Percentiles rank a stretch among this genome's conserved stretches.
Conservation (phyloP, 2,888 invertebrate species). For the Volucella zonaria region DNA sequence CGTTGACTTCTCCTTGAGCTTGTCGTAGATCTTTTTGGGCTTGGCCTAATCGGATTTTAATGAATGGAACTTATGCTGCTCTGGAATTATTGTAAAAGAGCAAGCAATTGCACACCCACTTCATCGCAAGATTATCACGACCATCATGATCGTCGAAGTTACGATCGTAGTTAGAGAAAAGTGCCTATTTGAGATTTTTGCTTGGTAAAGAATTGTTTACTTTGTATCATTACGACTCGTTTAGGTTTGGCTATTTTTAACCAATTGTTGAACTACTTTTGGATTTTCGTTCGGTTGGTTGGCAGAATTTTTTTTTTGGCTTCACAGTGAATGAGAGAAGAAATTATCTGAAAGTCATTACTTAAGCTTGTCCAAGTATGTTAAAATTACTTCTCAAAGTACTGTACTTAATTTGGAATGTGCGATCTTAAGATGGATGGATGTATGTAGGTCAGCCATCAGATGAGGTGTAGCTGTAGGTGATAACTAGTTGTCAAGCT, state of each 20-base stretch:
- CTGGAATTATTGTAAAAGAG: not conserved
- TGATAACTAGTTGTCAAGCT: too few species aligned
- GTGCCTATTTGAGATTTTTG: not conserved
- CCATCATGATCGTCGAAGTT: not conserved
- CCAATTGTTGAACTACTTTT: conserved; percentile 52
- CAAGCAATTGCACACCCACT: conserved; percentile 22
- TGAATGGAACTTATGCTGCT: conserved; percentile 49
- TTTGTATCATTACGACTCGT: not conserved
- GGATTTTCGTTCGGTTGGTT: not conserved
- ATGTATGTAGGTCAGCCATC: too few species aligned
- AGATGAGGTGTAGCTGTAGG: too few species aligned
- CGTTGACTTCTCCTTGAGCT: too few species aligned
- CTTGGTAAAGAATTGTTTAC: conserved; percentile 26
- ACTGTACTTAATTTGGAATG: conserved; percentile 12
- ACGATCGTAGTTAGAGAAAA: conserved; percentile 11
- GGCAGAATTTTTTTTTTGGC: conserved; percentile 1
- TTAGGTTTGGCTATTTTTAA: conserved; percentile 37
- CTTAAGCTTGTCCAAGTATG: conserved; percentile 49
- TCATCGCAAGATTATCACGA: conserved; percentile 22
- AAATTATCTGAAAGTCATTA: conserved; percentile 44
- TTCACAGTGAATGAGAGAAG: not conserved
- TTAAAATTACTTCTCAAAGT: conserved; percentile 31
- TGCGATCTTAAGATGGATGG: not conserved
- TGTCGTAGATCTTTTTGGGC: not conserved
- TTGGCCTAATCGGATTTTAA: conserved; percentile 45